Evolutionary conservation across 35 echinoderm and acorn worm species (phyloP).

Genomic region (Nesometra sesokonis): DNA sequence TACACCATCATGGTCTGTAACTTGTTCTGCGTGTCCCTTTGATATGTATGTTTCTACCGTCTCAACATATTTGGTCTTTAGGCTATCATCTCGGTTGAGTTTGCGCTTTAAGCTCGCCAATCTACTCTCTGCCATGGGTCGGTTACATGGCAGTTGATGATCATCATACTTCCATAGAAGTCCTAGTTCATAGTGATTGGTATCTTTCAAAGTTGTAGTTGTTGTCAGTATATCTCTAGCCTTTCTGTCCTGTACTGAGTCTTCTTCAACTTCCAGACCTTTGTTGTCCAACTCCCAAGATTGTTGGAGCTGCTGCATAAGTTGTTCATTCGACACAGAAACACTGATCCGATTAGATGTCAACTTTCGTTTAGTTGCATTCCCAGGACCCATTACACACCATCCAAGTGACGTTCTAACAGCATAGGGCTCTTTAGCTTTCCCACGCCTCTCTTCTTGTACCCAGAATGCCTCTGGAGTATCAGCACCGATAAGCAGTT

Average conservation of each 20-base stretch:
- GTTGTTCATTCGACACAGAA: not conserved
- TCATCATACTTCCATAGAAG: too few relatives aligned
- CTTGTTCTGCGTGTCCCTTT: not conserved
- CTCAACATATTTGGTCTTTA: not conserved
- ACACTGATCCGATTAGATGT: not conserved
- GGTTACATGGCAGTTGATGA: not conserved
- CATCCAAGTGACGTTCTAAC: conserved; percentile 13
- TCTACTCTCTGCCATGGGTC: not conserved
- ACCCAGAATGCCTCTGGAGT: conserved; percentile 21
- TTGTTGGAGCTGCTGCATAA: not conserved
- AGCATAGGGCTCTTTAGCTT: conserved; percentile 20
- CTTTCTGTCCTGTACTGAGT: not conserved
- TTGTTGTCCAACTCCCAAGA: not conserved
- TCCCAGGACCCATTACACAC: conserved; percentile 21
- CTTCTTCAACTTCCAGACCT: not conserved
- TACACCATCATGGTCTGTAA: not conserved
- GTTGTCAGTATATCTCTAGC: not conserved
- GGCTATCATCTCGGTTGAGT: not conserved
- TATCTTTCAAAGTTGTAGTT: not conserved
- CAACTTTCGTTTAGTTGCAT: not conserved
- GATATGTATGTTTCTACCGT: not conserved
- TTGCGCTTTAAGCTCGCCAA: not conserved
- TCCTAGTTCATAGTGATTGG: not conserved
- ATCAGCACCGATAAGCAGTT: conserved; percentile 25
- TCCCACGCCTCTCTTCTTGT: conserved; percentile 1